Conservation (phyloP, 2,888 invertebrate genomes). For the Chymomyza fuscimana region DNA sequence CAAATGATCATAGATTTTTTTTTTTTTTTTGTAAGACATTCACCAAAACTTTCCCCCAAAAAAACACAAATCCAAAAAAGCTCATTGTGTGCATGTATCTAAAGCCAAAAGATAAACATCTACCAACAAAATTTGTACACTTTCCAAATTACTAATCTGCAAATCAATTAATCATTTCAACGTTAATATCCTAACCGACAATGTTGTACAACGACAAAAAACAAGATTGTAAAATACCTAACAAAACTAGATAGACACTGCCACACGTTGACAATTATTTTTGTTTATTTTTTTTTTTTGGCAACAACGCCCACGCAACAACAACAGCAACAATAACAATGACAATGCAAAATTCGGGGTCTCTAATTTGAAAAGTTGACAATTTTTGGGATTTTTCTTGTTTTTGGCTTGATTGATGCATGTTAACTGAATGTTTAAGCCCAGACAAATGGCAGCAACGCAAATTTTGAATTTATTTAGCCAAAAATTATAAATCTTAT, state of each 20-base stretch:
- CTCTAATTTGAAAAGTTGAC: slow-evolving; percentile 22
- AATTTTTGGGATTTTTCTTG: slow-evolving; percentile 43
- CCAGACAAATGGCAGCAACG: slow-evolving; percentile 22
- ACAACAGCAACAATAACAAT: slow-evolving; percentile 3
- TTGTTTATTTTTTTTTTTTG: slow-evolving; percentile 22
- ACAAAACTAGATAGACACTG: neutral
- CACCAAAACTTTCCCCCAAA: too few relatives aligned
- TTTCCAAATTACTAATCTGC: neutral
- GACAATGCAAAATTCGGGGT: neutral
- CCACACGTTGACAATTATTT: slow-evolving; percentile 31
- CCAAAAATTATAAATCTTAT: too few relatives aligned
- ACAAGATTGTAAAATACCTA: neutral
- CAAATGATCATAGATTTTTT: too few relatives aligned
- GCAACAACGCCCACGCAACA: slow-evolving; percentile 35
- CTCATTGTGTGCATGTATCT: too few relatives aligned
- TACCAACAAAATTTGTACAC: neutral
- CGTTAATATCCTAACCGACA: neutral
- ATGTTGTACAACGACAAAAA: neutral
- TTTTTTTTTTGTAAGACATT: too few relatives aligned
- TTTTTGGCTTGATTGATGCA: slow-evolving; percentile 39
- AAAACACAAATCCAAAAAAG: neutral
- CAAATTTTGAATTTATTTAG: neutral
- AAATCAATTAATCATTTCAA: neutral
- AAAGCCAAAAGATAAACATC: neutral
- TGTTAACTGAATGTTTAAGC: slow-evolving; percentile 18